Evolutionary conservation across 2,888 invertebrate genomes (phyloP).

Genomic region (Microplitis deprimator): DNA sequence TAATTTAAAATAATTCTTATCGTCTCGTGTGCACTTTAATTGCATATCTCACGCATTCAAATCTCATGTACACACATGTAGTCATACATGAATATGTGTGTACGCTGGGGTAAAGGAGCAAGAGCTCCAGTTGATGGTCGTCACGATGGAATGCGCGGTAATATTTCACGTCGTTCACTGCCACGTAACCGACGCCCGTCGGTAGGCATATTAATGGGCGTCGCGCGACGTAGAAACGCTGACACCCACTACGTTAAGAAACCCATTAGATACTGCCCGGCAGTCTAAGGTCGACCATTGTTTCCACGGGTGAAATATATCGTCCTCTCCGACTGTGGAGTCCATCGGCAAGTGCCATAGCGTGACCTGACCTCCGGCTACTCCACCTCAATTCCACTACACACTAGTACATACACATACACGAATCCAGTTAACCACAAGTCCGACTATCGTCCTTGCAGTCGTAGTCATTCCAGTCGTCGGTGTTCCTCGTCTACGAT

Average conservation of each 20-base stretch:
- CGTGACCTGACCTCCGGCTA: slow-evolving; percentile 45
- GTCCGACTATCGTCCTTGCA: neutral
- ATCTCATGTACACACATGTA: slow-evolving; percentile 4
- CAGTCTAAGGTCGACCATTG: slow-evolving; percentile 55
- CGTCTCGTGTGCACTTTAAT: slow-evolving; percentile 14
- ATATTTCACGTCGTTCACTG: slow-evolving; percentile 60
- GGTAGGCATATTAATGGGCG: slow-evolving; percentile 60
- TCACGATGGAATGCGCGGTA: slow-evolving; percentile 61
- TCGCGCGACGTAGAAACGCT: slow-evolving; percentile 55
- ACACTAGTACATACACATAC: neutral
- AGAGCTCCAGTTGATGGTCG: slow-evolving; percentile 43
- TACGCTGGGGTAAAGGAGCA: slow-evolving; percentile 30
- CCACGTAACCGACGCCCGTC: slow-evolving; percentile 48
- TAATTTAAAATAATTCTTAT: slow-evolving; percentile 6
- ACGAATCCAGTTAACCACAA: too few species aligned
- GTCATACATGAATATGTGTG: neutral
- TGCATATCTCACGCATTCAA: slow-evolving; percentile 6
- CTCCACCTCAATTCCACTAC: slow-evolving; percentile 17
- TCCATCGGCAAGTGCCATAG: slow-evolving; percentile 43
- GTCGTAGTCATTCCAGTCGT: slow-evolving; percentile 12
- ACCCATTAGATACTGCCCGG: slow-evolving; percentile 59
- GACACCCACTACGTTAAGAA: slow-evolving; percentile 60
- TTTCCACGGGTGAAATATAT: slow-evolving; percentile 44
- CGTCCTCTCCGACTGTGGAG: slow-evolving; percentile 33
- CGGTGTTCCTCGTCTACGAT: slow-evolving; percentile 32